These are phyloP conservation scores for Plotosus lineatus DNA, from an alignment of 2,113 vertebrate species.

Conservation along the genomic window DNA sequence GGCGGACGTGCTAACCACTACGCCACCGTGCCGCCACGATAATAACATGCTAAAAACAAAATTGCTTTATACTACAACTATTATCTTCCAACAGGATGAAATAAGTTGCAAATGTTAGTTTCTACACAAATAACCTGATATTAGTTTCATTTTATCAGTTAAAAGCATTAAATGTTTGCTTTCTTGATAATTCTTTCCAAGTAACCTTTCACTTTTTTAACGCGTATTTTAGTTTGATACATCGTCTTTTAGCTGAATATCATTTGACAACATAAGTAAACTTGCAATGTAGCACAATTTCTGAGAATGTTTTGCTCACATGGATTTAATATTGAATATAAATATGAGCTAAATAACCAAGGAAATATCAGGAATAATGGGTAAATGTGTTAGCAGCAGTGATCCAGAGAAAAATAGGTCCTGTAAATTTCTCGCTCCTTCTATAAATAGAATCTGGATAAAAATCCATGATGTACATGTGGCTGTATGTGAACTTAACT, in stretches of 20 bases:
- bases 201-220: not conserved
- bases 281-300: not conserved
- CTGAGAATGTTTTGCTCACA: not conserved
- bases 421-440: not conserved
- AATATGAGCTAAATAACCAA: not conserved
- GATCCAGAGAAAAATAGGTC: too few species aligned
- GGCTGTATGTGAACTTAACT: not conserved
- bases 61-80: not conserved
- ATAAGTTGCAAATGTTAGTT: not conserved
- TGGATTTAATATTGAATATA: not conserved
- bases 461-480: not conserved
- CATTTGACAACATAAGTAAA: not conserved
- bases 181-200: too few species aligned
- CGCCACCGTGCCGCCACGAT: too few species aligned
- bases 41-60: not conserved
- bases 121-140: not conserved
- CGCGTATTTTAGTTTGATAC: not conserved
- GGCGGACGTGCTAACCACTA: too few species aligned
- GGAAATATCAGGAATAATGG: not conserved
- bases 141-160: not conserved
- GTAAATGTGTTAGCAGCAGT: not conserved
- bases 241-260: not conserved
- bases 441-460: slow-evolving; percentile 32
- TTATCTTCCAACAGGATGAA: not conserved
- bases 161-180: not conserved